Evolutionary conservation across 2,888 invertebrate species (phyloP).

Genomic region (Machimus rusticus): DNA sequence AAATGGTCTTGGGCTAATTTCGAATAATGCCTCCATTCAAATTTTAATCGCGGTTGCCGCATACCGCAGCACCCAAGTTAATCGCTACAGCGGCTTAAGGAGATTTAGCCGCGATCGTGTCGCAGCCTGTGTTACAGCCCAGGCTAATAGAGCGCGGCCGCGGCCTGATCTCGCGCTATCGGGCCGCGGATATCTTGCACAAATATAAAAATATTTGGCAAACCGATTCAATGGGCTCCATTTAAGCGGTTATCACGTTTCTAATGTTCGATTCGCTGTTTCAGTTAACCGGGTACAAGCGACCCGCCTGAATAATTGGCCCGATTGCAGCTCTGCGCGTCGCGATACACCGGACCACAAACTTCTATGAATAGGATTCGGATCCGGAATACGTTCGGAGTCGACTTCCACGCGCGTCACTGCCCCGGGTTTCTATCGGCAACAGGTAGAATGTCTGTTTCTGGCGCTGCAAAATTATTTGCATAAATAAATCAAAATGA

Average conservation of each 20-base stretch:
- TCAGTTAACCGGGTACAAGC: not conserved
- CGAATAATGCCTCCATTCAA: slow-evolving; percentile 17
- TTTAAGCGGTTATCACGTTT: slow-evolving; percentile 29
- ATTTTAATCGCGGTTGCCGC: slow-evolving; percentile 15
- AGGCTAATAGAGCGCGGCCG: not conserved
- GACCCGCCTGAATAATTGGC: not conserved
- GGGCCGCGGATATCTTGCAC: not conserved
- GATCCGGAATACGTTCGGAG: not conserved
- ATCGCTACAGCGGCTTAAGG: not conserved
- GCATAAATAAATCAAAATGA: slow-evolving; percentile 35
- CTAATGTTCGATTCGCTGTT: slow-evolving; percentile 30
- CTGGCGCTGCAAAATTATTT: slow-evolving; percentile 9
- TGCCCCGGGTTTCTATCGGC: not conserved
- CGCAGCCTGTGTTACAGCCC: not conserved
- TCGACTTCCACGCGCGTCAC: not conserved
- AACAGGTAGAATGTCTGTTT: slow-evolving; percentile 15
- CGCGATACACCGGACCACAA: not conserved
- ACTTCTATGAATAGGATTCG: not conserved
- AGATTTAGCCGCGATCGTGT: slow-evolving; percentile 17
- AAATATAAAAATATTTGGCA: slow-evolving; percentile 16
- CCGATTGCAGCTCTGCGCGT: not conserved
- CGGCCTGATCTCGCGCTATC: not conserved
- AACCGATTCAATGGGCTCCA: slow-evolving; percentile 11
- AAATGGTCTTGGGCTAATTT: slow-evolving; percentile 23
- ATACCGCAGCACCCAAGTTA: not conserved